Conservation (phyloP, 1,140 invertebrate genomes). For the Hyles vespertilio region DNA sequence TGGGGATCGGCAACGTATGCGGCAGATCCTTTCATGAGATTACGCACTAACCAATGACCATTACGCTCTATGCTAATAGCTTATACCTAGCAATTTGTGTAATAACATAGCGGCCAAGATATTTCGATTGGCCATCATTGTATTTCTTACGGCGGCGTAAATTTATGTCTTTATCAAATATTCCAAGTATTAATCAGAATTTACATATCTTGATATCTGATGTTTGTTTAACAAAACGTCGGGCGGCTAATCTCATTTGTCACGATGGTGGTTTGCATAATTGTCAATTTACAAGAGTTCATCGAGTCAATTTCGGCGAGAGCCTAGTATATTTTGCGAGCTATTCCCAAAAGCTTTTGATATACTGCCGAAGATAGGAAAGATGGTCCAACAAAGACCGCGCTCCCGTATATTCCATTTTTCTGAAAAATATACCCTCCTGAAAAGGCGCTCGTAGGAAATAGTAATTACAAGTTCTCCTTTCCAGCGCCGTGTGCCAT, state of each 20-base stretch:
- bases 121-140: slow-evolving; percentile 16
- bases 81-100: slow-evolving; percentile 33
- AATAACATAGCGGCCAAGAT: slow-evolving; percentile 16
- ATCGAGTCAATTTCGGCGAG: too few relatives aligned
- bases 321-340: too few relatives aligned
- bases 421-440: slow-evolving; percentile 63
- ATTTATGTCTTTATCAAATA: slow-evolving; percentile 31
- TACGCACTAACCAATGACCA: slow-evolving; percentile 28
- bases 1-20: slow-evolving; percentile 23
- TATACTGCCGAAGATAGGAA: slow-evolving; percentile 30
- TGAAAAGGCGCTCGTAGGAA: slow-evolving; percentile 67
- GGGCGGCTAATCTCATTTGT: slow-evolving; percentile 22
- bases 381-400: slow-evolving; percentile 20
- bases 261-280: slow-evolving; percentile 22
- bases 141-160: slow-evolving; percentile 16
- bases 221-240: slow-evolving; percentile 25
- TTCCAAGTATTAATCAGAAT: slow-evolving; percentile 21
- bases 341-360: slow-evolving; percentile 7
- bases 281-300: slow-evolving; percentile 3
- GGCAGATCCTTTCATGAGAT: slow-evolving; percentile 34
- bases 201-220: slow-evolving; percentile 19
- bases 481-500: slow-evolving; percentile 40
- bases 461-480: slow-evolving; percentile 72
- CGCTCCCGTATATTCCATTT: slow-evolving; percentile 33
- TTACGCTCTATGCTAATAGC: slow-evolving; percentile 34